A percentile compares a stretch with the other conserved stretches of the same genome.
These are phyloP conservation scores for Uloborus plumipes DNA, from an alignment of 2,888 invertebrate species.

Conservation along the genomic window DNA sequence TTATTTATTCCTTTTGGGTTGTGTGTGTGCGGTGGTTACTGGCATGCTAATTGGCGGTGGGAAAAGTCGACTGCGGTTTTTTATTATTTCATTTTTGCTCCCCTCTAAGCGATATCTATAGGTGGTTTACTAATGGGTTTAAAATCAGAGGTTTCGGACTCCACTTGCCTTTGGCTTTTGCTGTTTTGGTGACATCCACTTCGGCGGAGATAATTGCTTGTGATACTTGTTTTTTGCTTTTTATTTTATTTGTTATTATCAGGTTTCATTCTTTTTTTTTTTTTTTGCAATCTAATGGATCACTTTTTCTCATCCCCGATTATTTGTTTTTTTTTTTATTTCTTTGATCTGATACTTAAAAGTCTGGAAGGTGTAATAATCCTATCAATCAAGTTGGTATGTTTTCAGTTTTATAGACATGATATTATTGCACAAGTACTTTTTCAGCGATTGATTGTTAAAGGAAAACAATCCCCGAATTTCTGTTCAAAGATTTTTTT, in stretches of 20 bases:
- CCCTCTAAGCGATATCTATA: slow-evolving; percentile 22
- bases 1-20: slow-evolving; percentile 15
- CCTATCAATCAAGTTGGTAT: slow-evolving; percentile 8
- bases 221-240: slow-evolving; percentile 12
- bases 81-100: slow-evolving; percentile 28
- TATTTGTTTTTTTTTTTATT: background rate
- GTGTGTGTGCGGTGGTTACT: slow-evolving; percentile 43
- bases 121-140: slow-evolving; percentile 59
- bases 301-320: background rate
- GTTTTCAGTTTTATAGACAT: background rate
- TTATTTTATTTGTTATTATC: slow-evolving; percentile 8
- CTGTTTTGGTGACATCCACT: slow-evolving; percentile 54
- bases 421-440: background rate
- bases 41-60: slow-evolving; percentile 58
- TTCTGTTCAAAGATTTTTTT: no score
- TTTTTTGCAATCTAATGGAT: background rate
- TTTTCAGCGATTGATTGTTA: background rate
- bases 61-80: slow-evolving; percentile 44
- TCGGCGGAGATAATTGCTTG: slow-evolving; percentile 45
- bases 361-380: slow-evolving; percentile 15
- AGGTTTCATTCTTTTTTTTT: slow-evolving; percentile 1
- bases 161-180: slow-evolving; percentile 18
- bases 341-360: background rate
- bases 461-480: background rate
- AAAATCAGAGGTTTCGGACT: slow-evolving; percentile 55